A percentile compares a stretch with the other conserved stretches of the same genome.
phyloP scores from a whole-genome alignment of 1,140 invertebrate genomes.

The Akabosia matsudoensis region DNA sequence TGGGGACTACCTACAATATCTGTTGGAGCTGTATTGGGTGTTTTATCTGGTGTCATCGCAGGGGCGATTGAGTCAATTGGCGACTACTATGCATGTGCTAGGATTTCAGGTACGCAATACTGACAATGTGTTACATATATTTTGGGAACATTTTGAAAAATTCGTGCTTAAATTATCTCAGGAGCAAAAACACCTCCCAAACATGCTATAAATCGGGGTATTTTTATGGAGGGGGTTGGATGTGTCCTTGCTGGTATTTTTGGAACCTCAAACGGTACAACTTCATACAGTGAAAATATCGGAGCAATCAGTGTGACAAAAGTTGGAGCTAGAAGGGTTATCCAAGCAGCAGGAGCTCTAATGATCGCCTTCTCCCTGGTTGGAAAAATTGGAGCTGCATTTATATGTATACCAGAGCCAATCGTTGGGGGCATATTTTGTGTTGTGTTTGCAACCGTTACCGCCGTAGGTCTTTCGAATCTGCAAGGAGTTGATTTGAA shows the following conservation, averaged over 20 bases:
- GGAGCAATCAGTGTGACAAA: slow-evolving; percentile 74
- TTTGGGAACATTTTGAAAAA: background rate
- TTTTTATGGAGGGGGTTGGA: slow-evolving; percentile 77
- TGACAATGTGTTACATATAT: no score
- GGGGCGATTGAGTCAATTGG: slow-evolving; percentile 83
- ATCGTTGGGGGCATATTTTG: slow-evolving; percentile 84
- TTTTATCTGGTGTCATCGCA: slow-evolving; percentile 77
- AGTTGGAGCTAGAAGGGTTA: slow-evolving; percentile 79
- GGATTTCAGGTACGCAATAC: slow-evolving; percentile 67
- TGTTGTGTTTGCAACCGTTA: slow-evolving; percentile 69
- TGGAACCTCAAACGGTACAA: slow-evolving; percentile 73
- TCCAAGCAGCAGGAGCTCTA: slow-evolving; percentile 71
- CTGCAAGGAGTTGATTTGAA: slow-evolving; percentile 78
- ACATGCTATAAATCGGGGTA: slow-evolving; percentile 81
- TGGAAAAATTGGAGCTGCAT: slow-evolving; percentile 77
- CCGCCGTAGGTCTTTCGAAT: slow-evolving; percentile 65
- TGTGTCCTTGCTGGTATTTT: slow-evolving; percentile 68
- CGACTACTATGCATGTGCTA: slow-evolving; percentile 81
- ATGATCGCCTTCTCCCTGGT: slow-evolving; percentile 77
- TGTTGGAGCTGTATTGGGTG: slow-evolving; percentile 70
- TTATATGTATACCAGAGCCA: slow-evolving; percentile 77
- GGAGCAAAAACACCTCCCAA: slow-evolving; percentile 74
- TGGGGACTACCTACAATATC: slow-evolving; percentile 57
- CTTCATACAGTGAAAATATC: slow-evolving; percentile 85
- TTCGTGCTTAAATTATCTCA: no score